Evolutionary conservation across 35 echinoderm and acorn worm genomes (phyloP).

Genomic region (Heliocidaris tuberculata): DNA sequence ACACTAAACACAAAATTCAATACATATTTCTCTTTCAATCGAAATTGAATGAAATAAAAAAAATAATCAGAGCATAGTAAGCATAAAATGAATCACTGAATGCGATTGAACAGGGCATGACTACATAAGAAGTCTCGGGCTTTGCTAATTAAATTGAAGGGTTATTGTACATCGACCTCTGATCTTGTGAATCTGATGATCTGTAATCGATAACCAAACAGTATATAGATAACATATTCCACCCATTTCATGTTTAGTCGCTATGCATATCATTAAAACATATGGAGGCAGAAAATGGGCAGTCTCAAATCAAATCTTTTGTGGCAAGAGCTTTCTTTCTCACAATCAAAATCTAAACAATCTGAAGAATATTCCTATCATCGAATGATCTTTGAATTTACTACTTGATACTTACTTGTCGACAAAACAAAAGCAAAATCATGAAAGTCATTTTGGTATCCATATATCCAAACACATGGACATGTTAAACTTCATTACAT

Average conservation of each 20-base stretch:
- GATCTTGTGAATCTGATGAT: background rate
- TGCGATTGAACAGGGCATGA: background rate
- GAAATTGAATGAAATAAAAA: background rate
- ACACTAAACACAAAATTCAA: slow-evolving; percentile 41
- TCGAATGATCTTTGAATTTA: background rate
- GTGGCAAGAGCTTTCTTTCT: background rate
- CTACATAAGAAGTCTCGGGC: background rate
- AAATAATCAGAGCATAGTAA: background rate
- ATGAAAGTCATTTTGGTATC: background rate
- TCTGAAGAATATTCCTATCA: background rate
- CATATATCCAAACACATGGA: background rate
- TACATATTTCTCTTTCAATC: background rate
- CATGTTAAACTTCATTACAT: background rate
- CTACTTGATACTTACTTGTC: background rate
- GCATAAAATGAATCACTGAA: background rate
- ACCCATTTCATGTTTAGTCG: background rate
- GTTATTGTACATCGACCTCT: background rate
- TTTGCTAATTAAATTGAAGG: background rate
- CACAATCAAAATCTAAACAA: background rate
- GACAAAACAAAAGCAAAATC: background rate
- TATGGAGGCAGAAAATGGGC: background rate
- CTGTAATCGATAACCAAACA: background rate
- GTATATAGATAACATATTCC: background rate
- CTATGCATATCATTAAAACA: background rate
- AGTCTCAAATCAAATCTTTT: background rate